Evolutionary conservation across 1,140 invertebrate species (phyloP).

Genomic region (Mizuhopecten yessoensis): DNA sequence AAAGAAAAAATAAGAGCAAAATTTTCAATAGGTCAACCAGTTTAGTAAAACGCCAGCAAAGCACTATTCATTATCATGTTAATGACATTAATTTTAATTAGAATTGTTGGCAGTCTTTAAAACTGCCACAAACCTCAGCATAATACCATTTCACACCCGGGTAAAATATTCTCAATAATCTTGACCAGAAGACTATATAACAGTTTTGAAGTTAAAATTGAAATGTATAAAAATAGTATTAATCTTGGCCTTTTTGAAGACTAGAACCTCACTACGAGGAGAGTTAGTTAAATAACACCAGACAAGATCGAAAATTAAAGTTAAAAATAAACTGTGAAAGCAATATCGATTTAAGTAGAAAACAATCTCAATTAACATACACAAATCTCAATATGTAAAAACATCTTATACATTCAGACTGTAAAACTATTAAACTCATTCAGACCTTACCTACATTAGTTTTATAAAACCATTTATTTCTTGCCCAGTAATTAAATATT

Average conservation of each 20-base stretch:
- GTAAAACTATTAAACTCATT: background rate
- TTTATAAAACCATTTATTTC: background rate
- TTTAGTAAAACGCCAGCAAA: background rate
- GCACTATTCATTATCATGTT: background rate
- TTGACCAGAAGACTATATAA: slow-evolving; percentile 14
- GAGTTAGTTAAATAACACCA: background rate
- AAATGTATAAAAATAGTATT: background rate
- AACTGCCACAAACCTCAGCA: background rate
- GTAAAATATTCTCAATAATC: slow-evolving; percentile 7
- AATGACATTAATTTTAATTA: background rate
- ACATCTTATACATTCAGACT: too few relatives aligned
- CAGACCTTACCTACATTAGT: background rate
- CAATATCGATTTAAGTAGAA: background rate
- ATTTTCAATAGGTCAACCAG: background rate
- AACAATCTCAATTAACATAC: slow-evolving; percentile 2
- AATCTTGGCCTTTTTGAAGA: background rate
- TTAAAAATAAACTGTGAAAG: background rate
- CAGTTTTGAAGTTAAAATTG: background rate
- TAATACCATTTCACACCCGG: background rate
- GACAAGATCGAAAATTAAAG: background rate
- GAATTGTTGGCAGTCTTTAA: background rate
- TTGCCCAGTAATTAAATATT: background rate
- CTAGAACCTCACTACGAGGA: background rate
- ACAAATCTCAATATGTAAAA: slow-evolving; percentile 21
- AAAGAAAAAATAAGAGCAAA: background rate